A percentile compares a stretch with the other conserved stretches of the same genome.
These are phyloP conservation scores for Lanius ludovicianus DNA, from an alignment of 2,113 vertebrate genomes.

Conservation along the genomic window DNA sequence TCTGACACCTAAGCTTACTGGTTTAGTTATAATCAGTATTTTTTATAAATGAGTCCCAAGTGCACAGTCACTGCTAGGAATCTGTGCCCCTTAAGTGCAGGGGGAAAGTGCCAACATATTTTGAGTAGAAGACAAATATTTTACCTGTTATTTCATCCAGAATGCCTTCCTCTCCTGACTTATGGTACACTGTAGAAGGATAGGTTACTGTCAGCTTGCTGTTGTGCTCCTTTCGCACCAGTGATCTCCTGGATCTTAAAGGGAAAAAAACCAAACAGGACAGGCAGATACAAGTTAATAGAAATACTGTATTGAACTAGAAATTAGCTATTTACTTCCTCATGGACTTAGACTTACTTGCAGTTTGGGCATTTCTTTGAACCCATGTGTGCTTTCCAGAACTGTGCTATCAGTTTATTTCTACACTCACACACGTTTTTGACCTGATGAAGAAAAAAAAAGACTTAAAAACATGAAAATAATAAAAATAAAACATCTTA, in stretches of 20 bases:
- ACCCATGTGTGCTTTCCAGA: slow-evolving; percentile 87
- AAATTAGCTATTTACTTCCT: neutral
- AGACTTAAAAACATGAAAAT: neutral
- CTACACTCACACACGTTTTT: slow-evolving; percentile 90
- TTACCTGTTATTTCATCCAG: slow-evolving; percentile 22
- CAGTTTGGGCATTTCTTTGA: slow-evolving; percentile 87
- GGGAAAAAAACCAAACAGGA: neutral
- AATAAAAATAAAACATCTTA: neutral
- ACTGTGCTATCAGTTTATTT: slow-evolving; percentile 78
- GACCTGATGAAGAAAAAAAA: slow-evolving; percentile 71
- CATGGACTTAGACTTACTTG: slow-evolving; percentile 77
- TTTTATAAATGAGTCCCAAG: neutral
- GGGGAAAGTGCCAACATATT: neutral
- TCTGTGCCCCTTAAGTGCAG: neutral
- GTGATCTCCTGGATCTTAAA: slow-evolving; percentile 76
- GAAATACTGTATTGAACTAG: neutral
- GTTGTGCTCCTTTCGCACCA: slow-evolving; percentile 90
- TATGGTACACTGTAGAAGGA: slow-evolving; percentile 43
- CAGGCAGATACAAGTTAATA: neutral
- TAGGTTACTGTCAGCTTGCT: slow-evolving; percentile 88
- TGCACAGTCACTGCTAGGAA: neutral
- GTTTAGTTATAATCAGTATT: neutral
- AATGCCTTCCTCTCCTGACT: neutral
- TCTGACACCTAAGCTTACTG: neutral
- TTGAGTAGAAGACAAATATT: neutral